These are phyloP conservation scores for Siniperca chuatsi DNA, from an alignment of 2,113 vertebrate species.

Conservation along the genomic window DNA sequence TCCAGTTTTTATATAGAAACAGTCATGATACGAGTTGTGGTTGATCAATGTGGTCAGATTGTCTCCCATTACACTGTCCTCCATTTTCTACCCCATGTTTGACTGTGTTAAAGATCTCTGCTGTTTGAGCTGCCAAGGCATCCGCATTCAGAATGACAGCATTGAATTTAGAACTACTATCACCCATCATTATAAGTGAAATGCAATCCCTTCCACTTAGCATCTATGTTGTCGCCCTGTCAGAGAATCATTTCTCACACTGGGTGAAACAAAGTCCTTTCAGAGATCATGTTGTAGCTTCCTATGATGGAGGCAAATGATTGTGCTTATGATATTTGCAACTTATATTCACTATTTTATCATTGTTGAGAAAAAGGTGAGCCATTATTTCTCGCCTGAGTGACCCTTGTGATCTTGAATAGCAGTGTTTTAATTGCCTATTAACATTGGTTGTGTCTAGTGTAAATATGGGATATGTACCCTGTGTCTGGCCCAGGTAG, in stretches of 20 bases:
- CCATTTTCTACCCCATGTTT: slow-evolving; percentile 41
- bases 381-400: not conserved
- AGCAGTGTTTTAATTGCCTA: slow-evolving; percentile 25
- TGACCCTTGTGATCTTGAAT: slow-evolving; percentile 22
- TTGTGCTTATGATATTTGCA: not conserved
- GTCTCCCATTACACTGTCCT: slow-evolving; percentile 42
- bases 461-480: slow-evolving; percentile 19
- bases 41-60: slow-evolving; percentile 54
- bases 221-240: slow-evolving; percentile 39
- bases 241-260: slow-evolving; percentile 43
- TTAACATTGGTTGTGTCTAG: slow-evolving; percentile 8
- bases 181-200: slow-evolving; percentile 65
- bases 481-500: slow-evolving; percentile 54
- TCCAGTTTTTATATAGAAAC: slow-evolving; percentile 47
- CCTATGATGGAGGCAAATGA: slow-evolving; percentile 17
- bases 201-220: slow-evolving; percentile 51
- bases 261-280: slow-evolving; percentile 21
- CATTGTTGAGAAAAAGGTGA: not conserved
- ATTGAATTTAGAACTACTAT: slow-evolving; percentile 23
- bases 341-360: not conserved
- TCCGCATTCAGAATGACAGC: slow-evolving; percentile 34
- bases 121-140: slow-evolving; percentile 31
- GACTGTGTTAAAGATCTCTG: slow-evolving; percentile 44
- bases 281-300: slow-evolving; percentile 20
- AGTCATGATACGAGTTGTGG: slow-evolving; percentile 44